Evolutionary conservation across 2,113 vertebrate genomes (phyloP).

Genomic region (Poicephalus gulielmi): DNA sequence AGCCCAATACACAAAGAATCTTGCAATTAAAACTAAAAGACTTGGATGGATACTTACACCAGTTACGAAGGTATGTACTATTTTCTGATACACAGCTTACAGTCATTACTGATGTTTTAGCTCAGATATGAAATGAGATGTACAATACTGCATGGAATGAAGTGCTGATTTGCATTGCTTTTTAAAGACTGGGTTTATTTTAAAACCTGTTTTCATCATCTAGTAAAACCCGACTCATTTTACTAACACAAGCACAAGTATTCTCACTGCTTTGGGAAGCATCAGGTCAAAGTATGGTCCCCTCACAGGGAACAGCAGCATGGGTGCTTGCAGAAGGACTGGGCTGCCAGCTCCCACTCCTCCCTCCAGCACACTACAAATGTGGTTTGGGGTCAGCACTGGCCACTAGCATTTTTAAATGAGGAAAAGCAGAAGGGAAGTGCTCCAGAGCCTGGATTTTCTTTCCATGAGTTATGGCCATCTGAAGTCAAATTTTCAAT

Average conservation of each 20-base stretch:
- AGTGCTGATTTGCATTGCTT: not conserved
- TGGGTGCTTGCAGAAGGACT: not conserved
- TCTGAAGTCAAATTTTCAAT: not conserved
- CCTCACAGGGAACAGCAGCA: rapidly evolving
- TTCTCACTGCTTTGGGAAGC: not conserved
- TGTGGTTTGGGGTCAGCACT: not conserved
- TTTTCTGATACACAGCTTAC: not conserved
- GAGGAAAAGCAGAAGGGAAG: not conserved
- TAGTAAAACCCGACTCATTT: not conserved
- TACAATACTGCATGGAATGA: not conserved
- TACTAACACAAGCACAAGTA: not conserved
- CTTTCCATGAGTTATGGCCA: not conserved
- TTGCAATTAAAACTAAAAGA: not conserved
- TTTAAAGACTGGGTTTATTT: not conserved
- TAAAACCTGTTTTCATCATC: not conserved
- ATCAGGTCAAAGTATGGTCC: not conserved
- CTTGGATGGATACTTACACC: not conserved
- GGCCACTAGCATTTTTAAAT: not conserved
- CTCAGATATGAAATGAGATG: not conserved
- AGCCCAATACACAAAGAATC: not conserved
- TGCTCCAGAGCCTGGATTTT: not conserved
- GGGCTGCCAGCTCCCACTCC: not conserved
- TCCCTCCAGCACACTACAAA: not conserved
- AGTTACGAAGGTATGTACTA: not conserved
- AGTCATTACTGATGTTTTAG: not conserved